These are phyloP conservation scores for Eriocheir sinensis DNA, from an alignment of 1,140 invertebrate genomes.

Conservation along the genomic window DNA sequence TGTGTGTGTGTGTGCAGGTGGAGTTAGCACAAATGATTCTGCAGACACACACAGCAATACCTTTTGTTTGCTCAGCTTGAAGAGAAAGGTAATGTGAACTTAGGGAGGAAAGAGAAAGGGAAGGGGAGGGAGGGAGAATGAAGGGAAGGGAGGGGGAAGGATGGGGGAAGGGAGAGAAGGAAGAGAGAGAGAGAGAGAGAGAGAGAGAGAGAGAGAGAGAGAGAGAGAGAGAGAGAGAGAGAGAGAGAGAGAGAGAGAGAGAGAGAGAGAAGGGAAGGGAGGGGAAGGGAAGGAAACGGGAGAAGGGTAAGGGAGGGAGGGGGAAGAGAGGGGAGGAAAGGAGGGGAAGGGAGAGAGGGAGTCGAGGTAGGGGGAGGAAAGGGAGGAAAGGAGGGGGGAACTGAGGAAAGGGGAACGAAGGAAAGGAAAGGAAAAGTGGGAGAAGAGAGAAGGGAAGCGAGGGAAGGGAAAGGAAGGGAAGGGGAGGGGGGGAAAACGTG, in stretches of 20 bases:
- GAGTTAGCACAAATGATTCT: neutral
- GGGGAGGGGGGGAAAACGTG: no score
- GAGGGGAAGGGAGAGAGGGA: no score
- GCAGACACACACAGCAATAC: neutral
- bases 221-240: no score
- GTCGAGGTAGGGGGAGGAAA: neutral
- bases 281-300: no score
- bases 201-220: neutral
- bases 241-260: no score
- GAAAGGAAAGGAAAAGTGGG: neutral
- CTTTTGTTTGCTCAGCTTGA: neutral
- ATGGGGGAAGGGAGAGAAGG: neutral
- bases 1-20: constrained; percentile 2
- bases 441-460: neutral
- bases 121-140: neutral
- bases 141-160: neutral
- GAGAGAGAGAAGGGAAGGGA: no score
- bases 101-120: neutral
- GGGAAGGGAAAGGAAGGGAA: no score
- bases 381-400: neutral
- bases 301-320: no score
- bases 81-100: neutral
- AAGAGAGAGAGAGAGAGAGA: neutral
- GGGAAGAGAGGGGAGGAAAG: no score
- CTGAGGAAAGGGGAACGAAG: neutral